These are phyloP conservation scores for Agelastica alni DNA, from an alignment of 2,888 invertebrate genomes.

Conservation along the genomic window DNA sequence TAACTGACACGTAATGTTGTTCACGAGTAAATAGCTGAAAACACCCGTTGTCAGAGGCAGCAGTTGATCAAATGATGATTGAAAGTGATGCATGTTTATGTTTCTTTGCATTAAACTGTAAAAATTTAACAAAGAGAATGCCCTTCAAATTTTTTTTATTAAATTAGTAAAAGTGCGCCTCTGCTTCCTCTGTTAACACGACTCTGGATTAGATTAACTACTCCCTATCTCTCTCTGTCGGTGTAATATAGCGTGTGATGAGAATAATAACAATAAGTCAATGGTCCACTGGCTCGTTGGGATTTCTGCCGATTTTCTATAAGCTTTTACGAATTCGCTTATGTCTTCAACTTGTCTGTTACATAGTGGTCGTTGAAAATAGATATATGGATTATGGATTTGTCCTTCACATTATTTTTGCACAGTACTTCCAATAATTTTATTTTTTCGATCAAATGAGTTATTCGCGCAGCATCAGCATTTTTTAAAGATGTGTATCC, in stretches of 20 bases:
- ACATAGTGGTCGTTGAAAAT: slow-evolving; percentile 21
- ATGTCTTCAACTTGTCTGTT: slow-evolving; percentile 42
- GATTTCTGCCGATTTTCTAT: slow-evolving; percentile 6
- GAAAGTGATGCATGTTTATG: not conserved
- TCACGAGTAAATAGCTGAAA: too few species aligned
- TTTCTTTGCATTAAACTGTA: not conserved
- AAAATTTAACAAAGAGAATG: not conserved
- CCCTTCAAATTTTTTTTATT: not conserved
- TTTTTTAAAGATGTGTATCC: too few species aligned
- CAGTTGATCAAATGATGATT: too few species aligned
- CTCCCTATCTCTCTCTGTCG: slow-evolving; percentile 25
- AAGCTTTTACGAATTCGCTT: slow-evolving; percentile 43
- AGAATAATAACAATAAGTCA: slow-evolving; percentile 57
- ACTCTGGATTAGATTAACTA: not conserved
- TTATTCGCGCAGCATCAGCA: too few species aligned
- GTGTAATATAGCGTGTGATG: slow-evolving; percentile 56
- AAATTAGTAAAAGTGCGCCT: not conserved
- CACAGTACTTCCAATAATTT: too few species aligned
- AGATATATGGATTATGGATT: slow-evolving; percentile 18
- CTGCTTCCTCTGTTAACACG: not conserved
- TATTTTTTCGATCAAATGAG: too few species aligned
- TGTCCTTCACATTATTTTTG: too few species aligned
- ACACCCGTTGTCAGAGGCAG: too few species aligned
- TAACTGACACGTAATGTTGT: not conserved
- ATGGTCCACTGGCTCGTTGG: slow-evolving; percentile 38